Conservation (phyloP, 2,113 vertebrate genomes). For the Echinops telfairi region DNA sequence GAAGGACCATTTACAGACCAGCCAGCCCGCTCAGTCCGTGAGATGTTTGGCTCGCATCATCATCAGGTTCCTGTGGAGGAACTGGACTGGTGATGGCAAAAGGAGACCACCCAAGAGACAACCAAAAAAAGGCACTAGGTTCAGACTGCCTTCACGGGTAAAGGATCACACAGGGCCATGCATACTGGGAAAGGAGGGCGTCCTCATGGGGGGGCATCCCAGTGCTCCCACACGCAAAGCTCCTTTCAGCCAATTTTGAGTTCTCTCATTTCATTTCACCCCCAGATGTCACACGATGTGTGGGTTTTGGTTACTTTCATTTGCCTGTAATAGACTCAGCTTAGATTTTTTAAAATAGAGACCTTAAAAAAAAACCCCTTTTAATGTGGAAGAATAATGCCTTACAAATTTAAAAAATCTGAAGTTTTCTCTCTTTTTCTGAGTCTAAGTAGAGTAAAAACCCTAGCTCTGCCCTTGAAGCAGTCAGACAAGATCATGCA, state of each 20-base stretch:
- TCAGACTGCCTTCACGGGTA: no score
- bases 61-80: not conserved
- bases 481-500: not conserved
- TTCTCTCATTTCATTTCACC: not conserved
- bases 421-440: not conserved
- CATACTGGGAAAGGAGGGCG: not conserved
- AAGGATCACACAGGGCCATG: not conserved
- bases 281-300: not conserved
- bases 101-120: not conserved
- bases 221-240: not conserved
- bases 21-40: not conserved
- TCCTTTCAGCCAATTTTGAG: not conserved
- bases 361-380: not conserved
- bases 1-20: not conserved
- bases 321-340: not conserved
- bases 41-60: not conserved
- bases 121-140: no score
- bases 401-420: conserved; percentile 17
- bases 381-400: not conserved
- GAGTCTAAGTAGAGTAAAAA: not conserved
- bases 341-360: not conserved
- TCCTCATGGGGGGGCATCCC: not conserved
- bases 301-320: not conserved
- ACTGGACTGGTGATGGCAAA: not conserved
- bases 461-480: not conserved